Percentiles rank a stretch among this genome's conserved stretches.
phyloP scores from a whole-genome alignment of 2,797 vertebrate species.

The Scomberomorus guttatus region DNA sequence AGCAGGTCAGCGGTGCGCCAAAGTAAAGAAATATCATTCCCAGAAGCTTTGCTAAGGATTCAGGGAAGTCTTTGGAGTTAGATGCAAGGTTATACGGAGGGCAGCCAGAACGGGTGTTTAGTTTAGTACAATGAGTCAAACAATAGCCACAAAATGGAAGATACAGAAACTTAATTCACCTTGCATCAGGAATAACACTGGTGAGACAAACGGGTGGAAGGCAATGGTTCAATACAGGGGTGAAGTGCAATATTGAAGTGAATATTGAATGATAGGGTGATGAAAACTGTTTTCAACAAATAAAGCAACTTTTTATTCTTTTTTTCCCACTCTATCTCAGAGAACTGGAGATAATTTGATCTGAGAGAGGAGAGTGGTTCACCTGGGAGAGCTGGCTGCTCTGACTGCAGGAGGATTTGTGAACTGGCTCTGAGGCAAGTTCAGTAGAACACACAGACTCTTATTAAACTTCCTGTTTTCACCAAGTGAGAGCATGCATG shows the following conservation, averaged over 20 bases:
- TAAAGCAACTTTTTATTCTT: constrained; percentile 54
- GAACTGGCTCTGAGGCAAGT: constrained; percentile 72
- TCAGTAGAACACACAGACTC: constrained; percentile 78
- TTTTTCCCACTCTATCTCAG: constrained; percentile 5
- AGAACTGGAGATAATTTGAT: constrained; percentile 62
- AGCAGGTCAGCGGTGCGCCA: constrained; percentile 73
- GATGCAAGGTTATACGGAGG: constrained; percentile 81
- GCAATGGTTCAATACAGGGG: constrained; percentile 22
- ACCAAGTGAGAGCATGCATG: constrained; percentile 54
- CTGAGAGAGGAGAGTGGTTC: constrained; percentile 64
- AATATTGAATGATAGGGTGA: constrained; percentile 41
- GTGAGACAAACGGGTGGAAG: constrained; percentile 23
- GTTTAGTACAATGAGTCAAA: constrained; percentile 73
- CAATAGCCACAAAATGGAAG: constrained; percentile 68
- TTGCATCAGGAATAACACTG: constrained; percentile 51
- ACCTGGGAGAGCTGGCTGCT: constrained; percentile 73
- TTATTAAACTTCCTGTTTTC: constrained; percentile 85
- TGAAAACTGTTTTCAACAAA: constrained; percentile 58
- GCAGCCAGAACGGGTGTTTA: constrained; percentile 80
- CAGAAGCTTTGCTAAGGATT: constrained; percentile 79
- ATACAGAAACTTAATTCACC: constrained; percentile 65
- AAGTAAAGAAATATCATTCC: constrained; percentile 81
- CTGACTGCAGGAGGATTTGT: constrained; percentile 74
- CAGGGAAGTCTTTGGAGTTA: constrained; percentile 81
- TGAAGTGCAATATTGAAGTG: constrained; percentile 50